These are phyloP conservation scores for Acomys russatus DNA, from an alignment of 2,797 vertebrate species.

Conservation along the genomic window DNA sequence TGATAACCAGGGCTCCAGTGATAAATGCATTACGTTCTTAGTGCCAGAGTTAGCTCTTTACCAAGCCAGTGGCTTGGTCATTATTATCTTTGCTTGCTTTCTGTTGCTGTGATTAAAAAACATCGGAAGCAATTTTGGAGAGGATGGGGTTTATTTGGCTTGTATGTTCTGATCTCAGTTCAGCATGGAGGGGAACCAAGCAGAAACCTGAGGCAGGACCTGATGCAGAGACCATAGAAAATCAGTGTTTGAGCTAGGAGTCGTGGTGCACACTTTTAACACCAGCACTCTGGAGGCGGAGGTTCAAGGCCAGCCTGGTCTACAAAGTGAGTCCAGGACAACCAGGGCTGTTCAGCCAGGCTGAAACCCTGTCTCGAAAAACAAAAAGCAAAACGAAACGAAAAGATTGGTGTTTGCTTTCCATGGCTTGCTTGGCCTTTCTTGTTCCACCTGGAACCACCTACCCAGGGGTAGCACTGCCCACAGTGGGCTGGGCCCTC, in stretches of 20 bases:
- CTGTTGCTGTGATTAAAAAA: no score
- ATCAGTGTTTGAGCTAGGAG: neutral
- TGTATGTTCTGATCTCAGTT: neutral
- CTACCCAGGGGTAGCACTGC: neutral
- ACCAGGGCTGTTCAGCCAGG: no score
- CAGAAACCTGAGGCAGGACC: neutral
- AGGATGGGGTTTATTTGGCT: neutral
- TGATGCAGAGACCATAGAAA: neutral
- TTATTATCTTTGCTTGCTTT: no score
- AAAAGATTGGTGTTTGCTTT: neutral
- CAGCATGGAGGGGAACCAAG: neutral
- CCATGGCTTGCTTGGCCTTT: neutral
- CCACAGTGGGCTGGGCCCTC: neutral
- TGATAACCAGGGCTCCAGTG: neutral
- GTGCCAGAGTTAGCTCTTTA: neutral
- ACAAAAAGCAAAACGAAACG: no score
- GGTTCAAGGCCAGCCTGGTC: no score
- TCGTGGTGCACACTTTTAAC: no score
- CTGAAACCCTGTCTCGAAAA: no score
- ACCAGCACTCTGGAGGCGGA: no score
- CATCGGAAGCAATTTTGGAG: neutral
- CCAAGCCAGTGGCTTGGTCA: neutral
- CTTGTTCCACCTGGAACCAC: neutral
- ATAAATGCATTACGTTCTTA: neutral
- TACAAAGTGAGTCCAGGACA: no score